phyloP scores from a whole-genome alignment of 2,888 invertebrate species.

The Orgyia antiqua region DNA sequence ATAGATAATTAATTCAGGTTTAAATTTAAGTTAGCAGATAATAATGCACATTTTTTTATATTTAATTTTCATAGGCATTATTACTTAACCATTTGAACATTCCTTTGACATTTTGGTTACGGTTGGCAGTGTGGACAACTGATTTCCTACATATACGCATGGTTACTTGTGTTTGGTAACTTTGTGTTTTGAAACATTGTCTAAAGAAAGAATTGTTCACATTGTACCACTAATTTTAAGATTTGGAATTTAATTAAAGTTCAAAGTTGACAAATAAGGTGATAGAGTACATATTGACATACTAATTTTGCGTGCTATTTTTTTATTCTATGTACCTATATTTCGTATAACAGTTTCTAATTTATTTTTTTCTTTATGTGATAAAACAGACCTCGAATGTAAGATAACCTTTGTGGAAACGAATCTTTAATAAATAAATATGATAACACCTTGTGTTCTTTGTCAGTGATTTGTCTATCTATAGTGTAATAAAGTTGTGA shows the following conservation, averaged over 20 bases:
- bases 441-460: constrained; percentile 53
- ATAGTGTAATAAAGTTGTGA: constrained; percentile 52
- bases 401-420: constrained; percentile 55
- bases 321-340: constrained; percentile 55
- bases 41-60: constrained; percentile 60
- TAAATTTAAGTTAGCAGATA: constrained; percentile 77
- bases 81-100: constrained; percentile 77
- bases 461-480: constrained; percentile 29
- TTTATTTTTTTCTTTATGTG: constrained; percentile 70
- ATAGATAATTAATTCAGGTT: constrained; percentile 73
- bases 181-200: constrained; percentile 12
- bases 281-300: constrained; percentile 70
- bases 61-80: constrained; percentile 72
- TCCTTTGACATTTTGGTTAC: constrained; percentile 73
- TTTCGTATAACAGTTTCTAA: constrained; percentile 63
- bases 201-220: constrained; percentile 32
- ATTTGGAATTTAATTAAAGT: constrained; percentile 68
- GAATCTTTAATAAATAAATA: constrained; percentile 48
- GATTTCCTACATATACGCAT: constrained; percentile 2
- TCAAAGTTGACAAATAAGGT: constrained; percentile 73
- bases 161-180: constrained; percentile 7
- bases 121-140: constrained; percentile 51
- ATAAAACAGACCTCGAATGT: constrained; percentile 72
- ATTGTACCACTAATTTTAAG: constrained; percentile 66
- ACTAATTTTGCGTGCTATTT: constrained; percentile 64